These are phyloP conservation scores for Mycteria americana DNA, from an alignment of 2,797 vertebrate genomes.

Conservation along the genomic window DNA sequence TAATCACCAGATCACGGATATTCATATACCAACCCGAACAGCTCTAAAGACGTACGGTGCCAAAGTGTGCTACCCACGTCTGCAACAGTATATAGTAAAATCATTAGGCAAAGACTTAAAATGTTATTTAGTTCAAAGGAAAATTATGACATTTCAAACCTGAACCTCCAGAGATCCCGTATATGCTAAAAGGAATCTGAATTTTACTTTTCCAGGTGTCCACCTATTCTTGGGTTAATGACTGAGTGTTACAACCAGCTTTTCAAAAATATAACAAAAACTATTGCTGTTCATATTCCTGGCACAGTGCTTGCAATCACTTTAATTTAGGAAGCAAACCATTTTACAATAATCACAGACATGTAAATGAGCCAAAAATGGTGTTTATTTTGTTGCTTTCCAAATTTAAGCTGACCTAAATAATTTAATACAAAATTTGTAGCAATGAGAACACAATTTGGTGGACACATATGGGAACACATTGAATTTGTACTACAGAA, in stretches of 20 bases:
- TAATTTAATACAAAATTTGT: neutral
- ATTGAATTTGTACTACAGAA: neutral
- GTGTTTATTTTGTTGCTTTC: constrained; percentile 2
- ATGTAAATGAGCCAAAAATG: neutral
- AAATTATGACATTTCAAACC: neutral
- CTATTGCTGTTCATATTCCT: neutral
- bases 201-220: neutral
- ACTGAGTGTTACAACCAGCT: neutral
- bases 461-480: neutral
- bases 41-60: neutral
- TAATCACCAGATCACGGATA: neutral
- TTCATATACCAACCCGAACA: neutral
- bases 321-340: constrained; percentile 19
- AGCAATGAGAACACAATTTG: neutral
- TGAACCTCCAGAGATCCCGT: neutral
- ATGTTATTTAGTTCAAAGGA: neutral
- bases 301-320: neutral
- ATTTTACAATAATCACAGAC: neutral
- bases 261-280: neutral
- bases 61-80: neutral
- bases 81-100: neutral
- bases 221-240: neutral
- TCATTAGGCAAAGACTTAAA: neutral
- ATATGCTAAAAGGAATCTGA: neutral
- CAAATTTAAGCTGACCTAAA: constrained; percentile 29